phyloP scores from a whole-genome alignment of 2,797 vertebrate species.

The Siniperca undulata region DNA sequence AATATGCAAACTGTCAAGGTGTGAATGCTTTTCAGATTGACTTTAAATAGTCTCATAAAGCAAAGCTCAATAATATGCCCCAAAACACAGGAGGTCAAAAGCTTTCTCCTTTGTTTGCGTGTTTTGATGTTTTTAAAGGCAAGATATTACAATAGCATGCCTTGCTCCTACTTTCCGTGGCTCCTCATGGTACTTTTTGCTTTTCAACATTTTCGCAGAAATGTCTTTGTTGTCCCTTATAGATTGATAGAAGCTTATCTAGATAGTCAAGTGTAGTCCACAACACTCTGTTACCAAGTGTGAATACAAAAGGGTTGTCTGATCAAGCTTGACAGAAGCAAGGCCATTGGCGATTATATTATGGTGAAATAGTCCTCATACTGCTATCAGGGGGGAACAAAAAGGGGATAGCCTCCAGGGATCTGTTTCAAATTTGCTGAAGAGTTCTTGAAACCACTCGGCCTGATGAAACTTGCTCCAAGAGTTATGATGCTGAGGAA shows the following conservation, averaged over 20 bases:
- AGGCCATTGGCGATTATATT: conserved; percentile 29
- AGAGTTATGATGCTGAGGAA: conserved; percentile 65
- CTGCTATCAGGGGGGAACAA: conserved; percentile 31
- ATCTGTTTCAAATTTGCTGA: conserved; percentile 58
- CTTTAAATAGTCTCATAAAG: conserved; percentile 21
- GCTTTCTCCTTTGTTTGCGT: not conserved
- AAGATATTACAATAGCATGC: not conserved
- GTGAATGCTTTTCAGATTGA: conserved; percentile 20
- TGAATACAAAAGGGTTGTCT: conserved; percentile 35
- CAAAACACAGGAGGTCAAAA: conserved; percentile 11
- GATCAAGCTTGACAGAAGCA: conserved; percentile 35
- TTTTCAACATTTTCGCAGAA: conserved; percentile 15
- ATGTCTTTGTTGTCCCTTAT: conserved; percentile 32
- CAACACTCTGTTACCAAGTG: conserved; percentile 8
- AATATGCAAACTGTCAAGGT: conserved; percentile 1
- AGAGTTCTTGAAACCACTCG: conserved; percentile 51
- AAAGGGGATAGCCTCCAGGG: conserved; percentile 47
- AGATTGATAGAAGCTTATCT: conserved; percentile 6
- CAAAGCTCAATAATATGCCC: conserved; percentile 6
- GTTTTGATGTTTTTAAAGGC: not conserved
- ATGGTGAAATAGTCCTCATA: conserved; percentile 51
- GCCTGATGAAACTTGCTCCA: conserved; percentile 70
- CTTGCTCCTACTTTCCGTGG: conserved; percentile 13
- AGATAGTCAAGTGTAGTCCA: conserved; percentile 21
- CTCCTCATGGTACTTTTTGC: not conserved